Evolutionary conservation across 2,888 invertebrate genomes (phyloP), one percentile per base, ranked within the genome.

Genomic region (Dione vanillae): DNA sequence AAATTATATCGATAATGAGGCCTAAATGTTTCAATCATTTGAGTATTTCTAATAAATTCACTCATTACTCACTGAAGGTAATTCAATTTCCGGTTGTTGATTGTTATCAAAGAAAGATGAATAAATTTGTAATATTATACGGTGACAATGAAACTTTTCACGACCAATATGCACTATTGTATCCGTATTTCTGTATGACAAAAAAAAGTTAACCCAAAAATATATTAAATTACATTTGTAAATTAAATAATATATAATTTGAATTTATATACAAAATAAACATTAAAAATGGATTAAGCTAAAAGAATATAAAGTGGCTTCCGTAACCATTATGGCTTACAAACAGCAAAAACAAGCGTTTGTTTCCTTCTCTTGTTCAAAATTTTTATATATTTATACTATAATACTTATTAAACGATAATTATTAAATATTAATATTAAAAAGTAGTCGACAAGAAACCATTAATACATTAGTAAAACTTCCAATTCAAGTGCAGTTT

Each of bases 141-240:
- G 91, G 81, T 96, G 96, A 82, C 96, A 96, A 74, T 95, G 94
- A 78, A 96, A 96, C 79, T 95, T 95, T 78, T 96, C 95, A 71
- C 94, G 91, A 14, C 94, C 96, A 67, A 96, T 95, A 75, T 94
- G 94, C 7, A 96, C 92, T 65, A 95, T 89, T 59, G 95, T 95
- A 80, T 96, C 96, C 3, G 96, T 95, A 79, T 96, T 96, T 81
- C 96, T 96, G 27, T 56, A 37, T 16, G 6, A 86, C 85, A 45
- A 41, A 71, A 69, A 64, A 62, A 40, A 27, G 19, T 16, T 56
- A 56, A 56, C 12, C 6, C 41, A 3, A 11, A 40, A 6, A 43
- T 27, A 27, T 27, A n/a, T n/a, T n/a, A n/a, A n/a, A n/a, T n/a
- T n/a, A n/a, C n/a, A n/a, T n/a, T n/a, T n/a, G n/a, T n/a, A n/a